Evolutionary conservation across 2,888 invertebrate species (phyloP).

Genomic region (Psylliodes chrysocephalus): DNA sequence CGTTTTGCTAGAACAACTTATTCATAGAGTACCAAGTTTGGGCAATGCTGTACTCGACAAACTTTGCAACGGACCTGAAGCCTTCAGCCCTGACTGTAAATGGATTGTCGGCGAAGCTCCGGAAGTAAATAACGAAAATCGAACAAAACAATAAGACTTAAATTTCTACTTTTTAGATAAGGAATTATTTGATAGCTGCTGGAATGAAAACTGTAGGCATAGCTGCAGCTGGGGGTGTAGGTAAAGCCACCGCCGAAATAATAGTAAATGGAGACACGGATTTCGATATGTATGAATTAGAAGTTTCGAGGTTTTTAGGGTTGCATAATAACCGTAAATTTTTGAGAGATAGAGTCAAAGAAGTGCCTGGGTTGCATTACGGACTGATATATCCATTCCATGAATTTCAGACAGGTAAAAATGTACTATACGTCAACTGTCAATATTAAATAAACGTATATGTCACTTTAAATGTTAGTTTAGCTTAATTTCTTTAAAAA

Average conservation of each 20-base stretch:
- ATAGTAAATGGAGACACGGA: conserved; percentile 84
- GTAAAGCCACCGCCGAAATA: conserved; percentile 87
- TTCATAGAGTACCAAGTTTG: conserved; percentile 85
- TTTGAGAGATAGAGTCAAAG: conserved; percentile 88
- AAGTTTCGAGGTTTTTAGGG: conserved; percentile 89
- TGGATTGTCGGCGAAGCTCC: conserved; percentile 96
- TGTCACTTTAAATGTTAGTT: too few species aligned
- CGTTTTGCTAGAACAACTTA: conserved; percentile 83
- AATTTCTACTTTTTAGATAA: conserved; percentile 78
- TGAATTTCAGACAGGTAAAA: conserved; percentile 77
- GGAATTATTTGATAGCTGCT: conserved; percentile 91
- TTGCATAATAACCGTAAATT: conserved; percentile 96
- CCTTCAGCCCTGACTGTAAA: conserved; percentile 96
- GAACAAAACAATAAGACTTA: too few species aligned
- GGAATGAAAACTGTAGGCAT: conserved; percentile 98
- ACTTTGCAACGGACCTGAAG: conserved; percentile 90
- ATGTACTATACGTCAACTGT: background rate
- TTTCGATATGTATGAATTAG: conserved; percentile 88
- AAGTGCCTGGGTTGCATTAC: conserved; percentile 91
- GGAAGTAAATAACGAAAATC: conserved; percentile 79
- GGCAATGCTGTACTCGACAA: conserved; percentile 80
- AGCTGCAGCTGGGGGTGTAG: conserved; percentile 95
- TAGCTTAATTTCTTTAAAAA: too few species aligned
- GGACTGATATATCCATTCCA: conserved; percentile 84
- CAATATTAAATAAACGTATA: background rate